A percentile compares a stretch with the other conserved stretches of the same genome.
Evolutionary conservation across 2,888 invertebrate genomes (phyloP).

Genomic region (Campaea margaritaria): DNA sequence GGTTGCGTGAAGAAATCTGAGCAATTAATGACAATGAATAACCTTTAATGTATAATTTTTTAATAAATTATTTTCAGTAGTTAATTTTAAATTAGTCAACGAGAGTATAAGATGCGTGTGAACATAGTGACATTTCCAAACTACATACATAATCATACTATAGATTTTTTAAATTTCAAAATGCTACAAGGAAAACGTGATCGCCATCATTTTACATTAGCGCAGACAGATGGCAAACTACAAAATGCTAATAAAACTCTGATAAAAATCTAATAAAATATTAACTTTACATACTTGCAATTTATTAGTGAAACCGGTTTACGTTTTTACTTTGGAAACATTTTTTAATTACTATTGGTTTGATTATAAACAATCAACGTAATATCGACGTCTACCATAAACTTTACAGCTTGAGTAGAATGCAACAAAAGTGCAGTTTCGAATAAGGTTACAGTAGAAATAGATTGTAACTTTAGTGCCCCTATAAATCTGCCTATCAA

Average conservation of each 20-base stretch:
- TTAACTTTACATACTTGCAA: too few species aligned
- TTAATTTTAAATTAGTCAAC: background rate
- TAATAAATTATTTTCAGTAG: too few species aligned
- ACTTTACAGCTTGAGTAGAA: constrained; percentile 9
- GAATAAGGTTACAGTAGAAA: constrained; percentile 18
- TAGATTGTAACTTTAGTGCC: constrained; percentile 32
- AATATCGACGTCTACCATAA: constrained; percentile 11
- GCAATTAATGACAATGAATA: too few species aligned
- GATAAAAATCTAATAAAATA: too few species aligned
- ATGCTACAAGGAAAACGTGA: background rate
- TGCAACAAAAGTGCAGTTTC: constrained; percentile 14
- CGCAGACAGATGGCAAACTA: background rate
- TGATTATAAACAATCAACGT: constrained; percentile 20
- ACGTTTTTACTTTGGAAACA: background rate
- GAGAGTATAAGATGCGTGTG: constrained; percentile 17
- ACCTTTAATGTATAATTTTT: too few species aligned
- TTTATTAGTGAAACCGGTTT: too few species aligned
- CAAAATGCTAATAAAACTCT: too few species aligned
- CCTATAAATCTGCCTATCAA: constrained; percentile 43
- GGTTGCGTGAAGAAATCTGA: too few species aligned
- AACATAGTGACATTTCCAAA: constrained; percentile 21
- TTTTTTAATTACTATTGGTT: constrained; percentile 8
- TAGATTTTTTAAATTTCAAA: background rate
- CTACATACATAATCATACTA: constrained; percentile 1
- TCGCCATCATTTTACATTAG: background rate